Conservation (phyloP, 64 coral and sea anemone species). For the Platygyra sinensis region DNA sequence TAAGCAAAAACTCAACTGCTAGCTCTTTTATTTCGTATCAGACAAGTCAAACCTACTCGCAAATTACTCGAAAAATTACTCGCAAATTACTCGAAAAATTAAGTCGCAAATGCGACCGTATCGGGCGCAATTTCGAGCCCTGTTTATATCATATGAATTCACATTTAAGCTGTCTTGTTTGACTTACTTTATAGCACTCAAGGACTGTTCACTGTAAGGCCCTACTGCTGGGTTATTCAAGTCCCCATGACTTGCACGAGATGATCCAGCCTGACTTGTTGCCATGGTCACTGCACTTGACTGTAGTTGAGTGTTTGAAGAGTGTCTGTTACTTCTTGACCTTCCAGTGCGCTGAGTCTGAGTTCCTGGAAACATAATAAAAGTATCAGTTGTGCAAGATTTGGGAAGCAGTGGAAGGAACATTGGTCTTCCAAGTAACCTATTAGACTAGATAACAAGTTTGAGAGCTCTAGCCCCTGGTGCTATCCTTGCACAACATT, state of each 20-base stretch:
- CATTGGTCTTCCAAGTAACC: no score
- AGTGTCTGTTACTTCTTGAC: not conserved
- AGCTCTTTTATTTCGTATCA: no score
- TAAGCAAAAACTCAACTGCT: no score
- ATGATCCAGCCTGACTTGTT: not conserved
- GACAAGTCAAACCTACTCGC: no score
- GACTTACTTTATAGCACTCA: not conserved
- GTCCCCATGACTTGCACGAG: not conserved
- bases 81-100: no score
- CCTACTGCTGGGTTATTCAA: not conserved
- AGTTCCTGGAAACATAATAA: not conserved
- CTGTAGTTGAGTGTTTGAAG: not conserved
- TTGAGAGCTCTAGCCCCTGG: no score
- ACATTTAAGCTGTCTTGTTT: not conserved
- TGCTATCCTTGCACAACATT: no score
- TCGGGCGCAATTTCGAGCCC: no score
- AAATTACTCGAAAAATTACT: no score
- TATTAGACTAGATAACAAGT: no score
- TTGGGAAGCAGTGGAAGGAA: not conserved
- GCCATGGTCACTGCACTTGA: not conserved
- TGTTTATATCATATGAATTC: no score
- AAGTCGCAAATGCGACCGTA: no score
- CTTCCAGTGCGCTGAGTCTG: not conserved
- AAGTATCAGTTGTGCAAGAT: not conserved
- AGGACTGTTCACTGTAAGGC: conserved; percentile 11